phyloP scores from a whole-genome alignment of 2,797 vertebrate species.

The Lophotriccus pileatus region DNA sequence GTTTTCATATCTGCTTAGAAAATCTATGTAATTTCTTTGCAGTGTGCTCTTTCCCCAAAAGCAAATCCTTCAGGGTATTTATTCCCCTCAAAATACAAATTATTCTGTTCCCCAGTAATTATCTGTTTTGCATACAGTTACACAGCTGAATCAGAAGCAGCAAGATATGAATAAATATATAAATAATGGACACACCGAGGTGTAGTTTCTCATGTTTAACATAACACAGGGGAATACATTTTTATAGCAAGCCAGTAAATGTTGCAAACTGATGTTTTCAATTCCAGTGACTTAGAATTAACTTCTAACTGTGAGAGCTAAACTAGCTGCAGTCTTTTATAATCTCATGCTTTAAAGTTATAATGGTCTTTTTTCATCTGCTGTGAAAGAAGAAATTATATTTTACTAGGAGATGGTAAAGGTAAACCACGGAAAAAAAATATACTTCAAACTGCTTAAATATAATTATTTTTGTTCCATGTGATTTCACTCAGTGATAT shows the following conservation, averaged over 20 bases:
- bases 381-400: slow-evolving; percentile 71
- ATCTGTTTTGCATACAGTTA: slow-evolving; percentile 70
- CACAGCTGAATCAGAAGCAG: slow-evolving; percentile 72
- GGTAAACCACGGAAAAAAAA: slow-evolving; percentile 68
- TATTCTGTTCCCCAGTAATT: slow-evolving; percentile 66
- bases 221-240: slow-evolving; percentile 74
- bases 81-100: slow-evolving; percentile 65
- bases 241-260: slow-evolving; percentile 82
- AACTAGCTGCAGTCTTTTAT: slow-evolving; percentile 71
- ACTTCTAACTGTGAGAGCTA: slow-evolving; percentile 73
- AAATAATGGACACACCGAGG: slow-evolving; percentile 67
- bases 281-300: slow-evolving; percentile 70
- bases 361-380: slow-evolving; percentile 78
- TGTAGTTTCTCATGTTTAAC: slow-evolving; percentile 73
- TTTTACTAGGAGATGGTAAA: slow-evolving; percentile 72
- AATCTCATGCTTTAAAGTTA: slow-evolving; percentile 64
- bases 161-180: slow-evolving; percentile 72
- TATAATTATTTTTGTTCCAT: slow-evolving; percentile 64
- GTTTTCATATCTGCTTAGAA: slow-evolving; percentile 29
- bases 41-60: slow-evolving; percentile 48
- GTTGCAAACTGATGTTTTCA: slow-evolving; percentile 76
- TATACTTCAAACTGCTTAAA: slow-evolving; percentile 39
- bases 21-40: slow-evolving; percentile 44
- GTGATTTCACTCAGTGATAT: slow-evolving; percentile 52
- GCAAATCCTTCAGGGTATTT: slow-evolving; percentile 58